Conservation (phyloP, 2,888 invertebrate genomes). For the Carabus problematicus region DNA sequence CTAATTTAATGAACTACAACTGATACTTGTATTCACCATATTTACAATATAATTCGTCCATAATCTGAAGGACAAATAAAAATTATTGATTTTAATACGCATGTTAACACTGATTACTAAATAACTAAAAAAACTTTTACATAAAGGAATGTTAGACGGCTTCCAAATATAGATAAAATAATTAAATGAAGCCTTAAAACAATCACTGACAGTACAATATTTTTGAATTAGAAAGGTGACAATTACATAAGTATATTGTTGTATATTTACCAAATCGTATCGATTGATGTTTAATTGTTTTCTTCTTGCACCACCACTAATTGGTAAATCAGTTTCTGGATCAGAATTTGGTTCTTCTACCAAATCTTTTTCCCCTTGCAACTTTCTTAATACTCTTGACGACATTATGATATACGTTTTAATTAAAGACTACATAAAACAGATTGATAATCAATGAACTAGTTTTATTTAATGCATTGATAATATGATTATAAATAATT, state of each 20-base stretch:
- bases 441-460: no score
- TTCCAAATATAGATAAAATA: slow-evolving; percentile 8
- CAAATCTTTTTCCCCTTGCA: slow-evolving; percentile 66
- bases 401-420: slow-evolving; percentile 61
- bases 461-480: slow-evolving; percentile 9
- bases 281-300: slow-evolving; percentile 70
- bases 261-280: slow-evolving; percentile 69
- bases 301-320: slow-evolving; percentile 62
- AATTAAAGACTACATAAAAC: no score
- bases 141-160: slow-evolving; percentile 7
- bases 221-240: slow-evolving; percentile 2
- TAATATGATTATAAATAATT: slow-evolving; percentile 25
- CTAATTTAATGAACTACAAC: background rate
- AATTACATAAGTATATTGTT: slow-evolving; percentile 52
- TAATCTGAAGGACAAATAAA: no score
- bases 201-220: no score
- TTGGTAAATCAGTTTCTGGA: slow-evolving; percentile 63
- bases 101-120: background rate
- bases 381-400: slow-evolving; percentile 70
- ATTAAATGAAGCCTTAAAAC: slow-evolving; percentile 11
- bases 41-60: no score
- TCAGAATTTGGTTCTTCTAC: slow-evolving; percentile 62
- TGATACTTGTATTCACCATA: no score
- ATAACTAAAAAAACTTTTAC: slow-evolving; percentile 22
- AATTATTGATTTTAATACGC: no score